Evolutionary conservation across 2,113 vertebrate genomes (phyloP).

Genomic region (Leptodactylus fuscus): DNA sequence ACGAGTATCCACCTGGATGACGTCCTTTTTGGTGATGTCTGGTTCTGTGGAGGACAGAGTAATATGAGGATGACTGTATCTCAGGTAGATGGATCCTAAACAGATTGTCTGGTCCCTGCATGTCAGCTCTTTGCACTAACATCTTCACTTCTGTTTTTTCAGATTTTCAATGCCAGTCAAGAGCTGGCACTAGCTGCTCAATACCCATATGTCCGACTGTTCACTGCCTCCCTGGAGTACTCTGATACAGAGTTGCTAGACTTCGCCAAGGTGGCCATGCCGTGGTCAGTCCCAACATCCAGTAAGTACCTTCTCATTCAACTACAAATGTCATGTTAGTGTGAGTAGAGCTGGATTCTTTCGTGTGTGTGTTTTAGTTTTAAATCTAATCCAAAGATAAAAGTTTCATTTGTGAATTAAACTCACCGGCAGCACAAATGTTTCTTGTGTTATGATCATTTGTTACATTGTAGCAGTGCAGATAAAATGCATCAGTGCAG

Average conservation of each 20-base stretch:
- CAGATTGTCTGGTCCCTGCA: neutral
- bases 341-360: too few species aligned
- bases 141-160: constrained; percentile 33
- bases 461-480: too few species aligned
- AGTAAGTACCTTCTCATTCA: constrained; percentile 68
- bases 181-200: constrained; percentile 71
- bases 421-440: too few species aligned
- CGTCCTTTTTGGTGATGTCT: constrained; percentile 89
- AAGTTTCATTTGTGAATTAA: too few species aligned
- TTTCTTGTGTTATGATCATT: too few species aligned
- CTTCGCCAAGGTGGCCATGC: constrained; percentile 72
- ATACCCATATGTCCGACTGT: constrained; percentile 81
- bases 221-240: constrained; percentile 69
- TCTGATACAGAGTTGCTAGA: constrained; percentile 77
- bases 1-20: constrained; percentile 70
- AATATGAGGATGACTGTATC: constrained; percentile 86
- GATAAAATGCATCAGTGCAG: too few species aligned
- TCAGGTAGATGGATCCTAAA: constrained; percentile 73
- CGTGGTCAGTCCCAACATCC: constrained; percentile 80
- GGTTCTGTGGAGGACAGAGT: constrained; percentile 94
- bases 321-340: too few species aligned
- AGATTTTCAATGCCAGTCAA: constrained; percentile 82
- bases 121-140: neutral
- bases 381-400: too few species aligned
- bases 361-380: too few species aligned